phyloP scores from a whole-genome alignment of 2,113 vertebrate species.

The Epinephelus moara region DNA sequence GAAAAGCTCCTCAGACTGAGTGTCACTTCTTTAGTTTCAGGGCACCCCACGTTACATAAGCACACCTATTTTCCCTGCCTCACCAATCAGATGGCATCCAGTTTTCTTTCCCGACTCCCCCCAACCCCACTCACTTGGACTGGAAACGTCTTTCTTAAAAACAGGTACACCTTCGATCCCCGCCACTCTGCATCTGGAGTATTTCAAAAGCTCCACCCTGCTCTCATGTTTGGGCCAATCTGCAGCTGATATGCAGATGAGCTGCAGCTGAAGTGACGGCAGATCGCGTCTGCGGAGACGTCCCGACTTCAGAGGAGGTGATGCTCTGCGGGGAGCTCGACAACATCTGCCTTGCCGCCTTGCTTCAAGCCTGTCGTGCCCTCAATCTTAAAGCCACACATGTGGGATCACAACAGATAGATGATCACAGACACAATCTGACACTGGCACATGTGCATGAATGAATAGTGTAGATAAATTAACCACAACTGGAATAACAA shows the following conservation, averaged over 20 bases:
- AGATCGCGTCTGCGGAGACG: constrained; percentile 7
- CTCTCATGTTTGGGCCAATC: constrained; percentile 43
- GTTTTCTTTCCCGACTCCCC: constrained; percentile 8
- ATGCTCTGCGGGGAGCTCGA: constrained; percentile 31
- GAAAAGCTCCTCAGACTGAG: constrained; percentile 18
- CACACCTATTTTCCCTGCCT: constrained; percentile 42
- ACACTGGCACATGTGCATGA: background rate
- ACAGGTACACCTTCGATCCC: constrained; percentile 57
- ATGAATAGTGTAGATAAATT: background rate
- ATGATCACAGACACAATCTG: background rate
- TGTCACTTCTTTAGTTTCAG: constrained; percentile 55
- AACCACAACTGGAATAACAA: background rate
- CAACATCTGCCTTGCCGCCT: constrained; percentile 55
- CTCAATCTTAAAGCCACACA: constrained; percentile 35
- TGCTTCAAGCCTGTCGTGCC: constrained; percentile 36
- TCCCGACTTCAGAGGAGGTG: constrained; percentile 31
- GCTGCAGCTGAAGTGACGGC: constrained; percentile 24
- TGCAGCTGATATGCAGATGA: constrained; percentile 55
- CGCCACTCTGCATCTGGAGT: constrained; percentile 40
- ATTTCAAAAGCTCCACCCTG: constrained; percentile 50
- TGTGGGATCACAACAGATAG: constrained; percentile 1
- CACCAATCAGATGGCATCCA: constrained; percentile 41
- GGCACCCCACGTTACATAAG: constrained; percentile 55
- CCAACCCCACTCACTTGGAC: background rate
- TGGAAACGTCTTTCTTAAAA: constrained; percentile 1